Evolutionary conservation across 2,113 vertebrate genomes (phyloP).

Genomic region (Regulus satrapa): DNA sequence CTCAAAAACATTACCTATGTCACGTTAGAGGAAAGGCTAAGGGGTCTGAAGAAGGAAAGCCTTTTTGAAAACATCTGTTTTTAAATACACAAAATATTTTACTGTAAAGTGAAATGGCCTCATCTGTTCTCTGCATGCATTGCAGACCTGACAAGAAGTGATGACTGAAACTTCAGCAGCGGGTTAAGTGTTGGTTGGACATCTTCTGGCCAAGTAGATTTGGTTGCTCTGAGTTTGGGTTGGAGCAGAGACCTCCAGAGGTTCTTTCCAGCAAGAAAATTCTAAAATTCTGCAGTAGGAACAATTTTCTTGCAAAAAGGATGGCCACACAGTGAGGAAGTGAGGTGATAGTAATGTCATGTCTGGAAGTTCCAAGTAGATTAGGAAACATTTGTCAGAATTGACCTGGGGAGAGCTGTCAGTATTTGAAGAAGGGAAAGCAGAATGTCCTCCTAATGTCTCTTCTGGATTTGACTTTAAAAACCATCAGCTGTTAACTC

Average conservation of each 20-base stretch:
- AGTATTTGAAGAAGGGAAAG: not conserved
- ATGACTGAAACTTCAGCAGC: not conserved
- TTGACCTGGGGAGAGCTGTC: not conserved
- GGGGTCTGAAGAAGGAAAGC: not conserved
- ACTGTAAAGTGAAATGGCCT: not conserved
- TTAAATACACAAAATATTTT: not conserved
- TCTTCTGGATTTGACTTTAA: not conserved
- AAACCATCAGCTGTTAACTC: not conserved
- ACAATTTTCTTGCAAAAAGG: not conserved
- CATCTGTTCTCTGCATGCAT: not conserved
- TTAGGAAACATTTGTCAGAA: not conserved
- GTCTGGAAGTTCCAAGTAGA: not conserved
- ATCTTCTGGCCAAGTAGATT: not conserved
- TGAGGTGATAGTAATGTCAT: not conserved
- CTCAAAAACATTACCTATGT: not conserved
- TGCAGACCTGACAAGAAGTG: not conserved
- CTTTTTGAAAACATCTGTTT: not conserved
- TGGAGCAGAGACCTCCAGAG: not conserved
- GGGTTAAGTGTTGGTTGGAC: not conserved
- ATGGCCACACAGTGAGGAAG: not conserved
- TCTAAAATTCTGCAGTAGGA: not conserved
- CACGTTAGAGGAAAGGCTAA: not conserved
- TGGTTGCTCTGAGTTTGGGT: not conserved
- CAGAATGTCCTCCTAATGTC: not conserved
- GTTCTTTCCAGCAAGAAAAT: not conserved